A percentile compares a stretch with the other conserved stretches of the same genome.
Evolutionary conservation across 2,797 vertebrate species (phyloP).

Genomic region (Nyctalus aviator): DNA sequence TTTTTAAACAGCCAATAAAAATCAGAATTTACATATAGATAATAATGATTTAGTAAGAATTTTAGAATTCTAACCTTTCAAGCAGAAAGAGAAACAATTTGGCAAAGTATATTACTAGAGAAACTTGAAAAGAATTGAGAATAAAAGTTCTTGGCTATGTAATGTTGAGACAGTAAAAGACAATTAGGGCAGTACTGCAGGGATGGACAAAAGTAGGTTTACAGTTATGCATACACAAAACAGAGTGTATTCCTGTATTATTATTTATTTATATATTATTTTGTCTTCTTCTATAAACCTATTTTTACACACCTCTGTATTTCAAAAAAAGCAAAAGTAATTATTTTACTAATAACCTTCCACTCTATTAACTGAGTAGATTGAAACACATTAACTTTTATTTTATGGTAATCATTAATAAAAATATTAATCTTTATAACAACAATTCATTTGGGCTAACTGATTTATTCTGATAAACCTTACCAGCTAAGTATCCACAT

Average conservation of each 20-base stretch:
- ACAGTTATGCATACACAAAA: neutral
- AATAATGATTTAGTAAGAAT: constrained; percentile 40
- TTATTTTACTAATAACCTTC: constrained; percentile 7
- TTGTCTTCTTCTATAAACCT: neutral
- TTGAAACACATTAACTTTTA: constrained; percentile 28
- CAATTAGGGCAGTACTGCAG: neutral
- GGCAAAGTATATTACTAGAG: constrained; percentile 33
- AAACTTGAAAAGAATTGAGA: constrained; percentile 53
- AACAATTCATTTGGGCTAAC: neutral
- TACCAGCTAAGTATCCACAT: neutral
- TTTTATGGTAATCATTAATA: neutral
- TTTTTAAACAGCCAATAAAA: constrained; percentile 40
- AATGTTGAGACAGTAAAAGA: neutral
- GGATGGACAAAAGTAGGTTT: neutral
- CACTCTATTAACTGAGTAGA: neutral
- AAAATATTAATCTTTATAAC: constrained; percentile 25
- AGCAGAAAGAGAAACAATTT: constrained; percentile 53
- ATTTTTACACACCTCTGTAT: neutral
- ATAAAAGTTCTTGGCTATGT: neutral
- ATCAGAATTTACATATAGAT: constrained; percentile 21
- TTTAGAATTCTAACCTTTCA: constrained; percentile 32
- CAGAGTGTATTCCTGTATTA: neutral
- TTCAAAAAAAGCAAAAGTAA: constrained; percentile 23
- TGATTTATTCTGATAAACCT: constrained; percentile 35
- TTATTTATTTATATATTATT: neutral